Percentiles rank a stretch among this genome's conserved stretches.
These are phyloP conservation scores for Drosophila mercatorum DNA, from an alignment of 2,888 invertebrate genomes.

Conservation along the genomic window DNA sequence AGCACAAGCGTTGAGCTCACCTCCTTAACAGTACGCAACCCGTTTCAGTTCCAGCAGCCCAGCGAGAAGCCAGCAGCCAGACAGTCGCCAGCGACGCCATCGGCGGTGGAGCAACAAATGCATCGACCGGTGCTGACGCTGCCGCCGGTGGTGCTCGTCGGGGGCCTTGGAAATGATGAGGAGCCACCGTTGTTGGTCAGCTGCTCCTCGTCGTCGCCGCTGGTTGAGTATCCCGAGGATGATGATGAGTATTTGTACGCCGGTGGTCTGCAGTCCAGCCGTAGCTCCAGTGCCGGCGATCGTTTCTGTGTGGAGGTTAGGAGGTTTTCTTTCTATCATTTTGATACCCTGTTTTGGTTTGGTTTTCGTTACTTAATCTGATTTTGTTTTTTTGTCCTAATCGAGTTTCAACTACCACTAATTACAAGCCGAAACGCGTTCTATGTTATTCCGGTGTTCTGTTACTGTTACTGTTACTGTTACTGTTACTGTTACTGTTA, in stretches of 20 bases:
- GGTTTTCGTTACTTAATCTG: slow-evolving; percentile 28
- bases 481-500: background rate
- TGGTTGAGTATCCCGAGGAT: slow-evolving; percentile 95
- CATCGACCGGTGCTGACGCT: slow-evolving; percentile 85
- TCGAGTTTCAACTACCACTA: slow-evolving; percentile 18
- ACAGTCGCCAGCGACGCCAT: slow-evolving; percentile 26
- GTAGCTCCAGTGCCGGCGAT: slow-evolving; percentile 81
- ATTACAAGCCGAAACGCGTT: slow-evolving; percentile 8
- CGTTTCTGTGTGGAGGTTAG: slow-evolving; percentile 85
- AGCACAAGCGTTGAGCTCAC: slow-evolving; percentile 10
- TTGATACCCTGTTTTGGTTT: slow-evolving; percentile 57
- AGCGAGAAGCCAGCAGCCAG: slow-evolving; percentile 14
- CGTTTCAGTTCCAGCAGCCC: slow-evolving; percentile 71
- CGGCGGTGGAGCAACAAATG: slow-evolving; percentile 73
- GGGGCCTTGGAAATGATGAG: slow-evolving; percentile 83
- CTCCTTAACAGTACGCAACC: slow-evolving; percentile 64
- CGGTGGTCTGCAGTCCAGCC: slow-evolving; percentile 58
- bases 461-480: slow-evolving; percentile 40
- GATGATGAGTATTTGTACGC: slow-evolving; percentile 87
- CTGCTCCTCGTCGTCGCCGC: slow-evolving; percentile 89
- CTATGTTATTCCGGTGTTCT: slow-evolving; percentile 11
- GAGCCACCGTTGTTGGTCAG: slow-evolving; percentile 64
- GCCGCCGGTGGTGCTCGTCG: slow-evolving; percentile 86
- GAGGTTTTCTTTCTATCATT: slow-evolving; percentile 65
- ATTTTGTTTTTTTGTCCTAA: slow-evolving; percentile 23